Evolutionary conservation across 2,888 invertebrate genomes (phyloP), one percentile per base, ranked within the genome.

Genomic region (Stenoptilia bipunctidactyla): DNA sequence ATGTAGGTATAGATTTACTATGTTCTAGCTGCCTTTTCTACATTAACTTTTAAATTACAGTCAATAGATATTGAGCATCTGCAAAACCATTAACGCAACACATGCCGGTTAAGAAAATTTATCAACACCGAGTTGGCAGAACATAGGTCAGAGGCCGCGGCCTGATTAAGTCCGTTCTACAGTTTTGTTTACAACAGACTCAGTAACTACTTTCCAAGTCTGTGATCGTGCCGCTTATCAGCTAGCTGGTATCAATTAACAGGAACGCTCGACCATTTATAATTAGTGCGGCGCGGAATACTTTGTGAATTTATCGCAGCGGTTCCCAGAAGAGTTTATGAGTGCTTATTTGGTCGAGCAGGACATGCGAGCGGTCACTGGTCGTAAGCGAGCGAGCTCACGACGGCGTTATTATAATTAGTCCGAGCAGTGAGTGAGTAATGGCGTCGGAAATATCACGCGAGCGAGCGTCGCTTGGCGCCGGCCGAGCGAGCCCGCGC

Each of bases 381-480:
- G 34, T 34, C 56, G 62, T 59, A 59, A 53, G 48, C 58, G 65
- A 65, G 65, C 61, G 66, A 64, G 70, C 71, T 66, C 67, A 63
- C 66, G 56, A 66, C 66, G 56, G 66, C 66, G 68, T 34, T 79
- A 75, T 80, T 82, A 82, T 77, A 82, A 83, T 83, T 83, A 83
- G 80, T 76, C 57, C 68, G 69, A 67, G 76, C 69, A 58, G 60
- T 67, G 61, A 6, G 75, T 83, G 82, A 82, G 79, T 79, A 80
- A 82, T 80, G 75, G 72, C 64, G 74, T 82, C 72, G 66, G 77
- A 83, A 83, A 83, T 83, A 82, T 71, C 75, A 67, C 65, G 61
- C 69, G 63, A 60, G 57, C 65, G 61, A 13, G 30, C 30, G 67
- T 20, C 20, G 8, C 62, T 58, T 60, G 72, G 66, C 66, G 61